Percentiles rank a stretch among this genome's conserved stretches.
Conservation (phyloP, 2,888 invertebrate genomes). For the Pterobdella sp. region DNA sequence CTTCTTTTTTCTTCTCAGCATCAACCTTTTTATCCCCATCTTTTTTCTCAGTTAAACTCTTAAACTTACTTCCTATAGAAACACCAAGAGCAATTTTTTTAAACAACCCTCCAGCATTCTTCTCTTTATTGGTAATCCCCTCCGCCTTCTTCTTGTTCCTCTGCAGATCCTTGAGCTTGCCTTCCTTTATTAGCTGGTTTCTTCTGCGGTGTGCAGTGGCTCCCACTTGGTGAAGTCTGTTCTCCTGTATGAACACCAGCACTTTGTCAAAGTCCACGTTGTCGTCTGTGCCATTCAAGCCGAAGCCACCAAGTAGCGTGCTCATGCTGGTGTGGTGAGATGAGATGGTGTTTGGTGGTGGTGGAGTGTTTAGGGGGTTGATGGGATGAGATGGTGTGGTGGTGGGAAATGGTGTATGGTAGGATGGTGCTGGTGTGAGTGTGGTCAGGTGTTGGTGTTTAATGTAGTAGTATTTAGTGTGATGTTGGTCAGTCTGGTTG, state of each 20-base stretch:
- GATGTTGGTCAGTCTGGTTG: too few relatives aligned
- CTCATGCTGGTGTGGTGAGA: neutral
- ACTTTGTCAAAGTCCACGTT: constrained; percentile 26
- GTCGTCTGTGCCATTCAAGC: constrained; percentile 23
- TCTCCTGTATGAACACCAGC: constrained; percentile 27
- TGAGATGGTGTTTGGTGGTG: neutral
- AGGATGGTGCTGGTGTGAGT: neutral
- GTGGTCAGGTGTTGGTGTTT: neutral
- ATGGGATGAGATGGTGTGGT: neutral
- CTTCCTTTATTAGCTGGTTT: constrained; percentile 18
- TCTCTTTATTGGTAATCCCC: neutral
- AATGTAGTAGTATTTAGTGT: neutral
- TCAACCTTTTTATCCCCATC: neutral
- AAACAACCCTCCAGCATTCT: neutral
- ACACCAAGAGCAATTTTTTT: neutral
- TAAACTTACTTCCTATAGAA: neutral
- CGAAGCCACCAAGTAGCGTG: constrained; percentile 15
- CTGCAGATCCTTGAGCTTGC: constrained; percentile 23
- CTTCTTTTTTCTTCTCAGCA: neutral
- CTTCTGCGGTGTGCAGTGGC: constrained; percentile 14
- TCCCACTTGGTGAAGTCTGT: constrained; percentile 26
- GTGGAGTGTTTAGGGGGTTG: neutral
- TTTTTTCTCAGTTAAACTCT: neutral
- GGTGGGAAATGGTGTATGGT: neutral
- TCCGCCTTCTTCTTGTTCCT: constrained; percentile 1